Base-by-base conservation (phyloP, 2,797 vertebrate species). In the Stomatorhinus walkeri region DNA sequence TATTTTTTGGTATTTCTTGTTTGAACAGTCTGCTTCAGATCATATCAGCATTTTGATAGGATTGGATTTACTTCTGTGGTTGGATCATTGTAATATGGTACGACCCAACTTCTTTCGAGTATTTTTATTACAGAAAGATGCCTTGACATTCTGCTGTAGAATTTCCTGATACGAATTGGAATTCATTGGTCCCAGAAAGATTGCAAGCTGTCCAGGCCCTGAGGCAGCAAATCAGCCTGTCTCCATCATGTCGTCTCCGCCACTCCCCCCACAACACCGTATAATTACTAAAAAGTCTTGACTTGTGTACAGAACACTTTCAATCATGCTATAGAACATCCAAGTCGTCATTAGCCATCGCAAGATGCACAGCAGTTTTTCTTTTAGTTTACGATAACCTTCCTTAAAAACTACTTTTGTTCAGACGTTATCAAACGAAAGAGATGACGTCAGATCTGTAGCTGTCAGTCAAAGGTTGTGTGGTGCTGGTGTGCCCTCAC, bases 1-100 rank as follows among this genome's bases (percentile, higher is more conserved):
- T 19, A 79, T 79, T 79, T 81, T 81, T 81, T 81, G 76, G 76
- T 43, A 81, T 81, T 43, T 46, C 76, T 46, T 81, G 40, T 81
- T 81, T 81, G 76, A 81, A 81, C 36, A n/a, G 40, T n/a, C 76
- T 81, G 76, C 16, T 46, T 22, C 36, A 46, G 76, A 81, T 81
- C 76, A 81, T 43, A 81, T 22, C 76, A 81, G 76, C 76, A 81
- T 81, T 81, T 81, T 81, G 76, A 46, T 46, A 46, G 36, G 14
- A 81, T 40, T 46, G 76, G 76, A 81, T 81, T 81, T 81, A 46
- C 76, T 81, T 43, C 76, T 19, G 32, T 43, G 72, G 14, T n/a
- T 46, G 36, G 76, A 81, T 81, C 36, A 81, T 43, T 81, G 76
- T 81, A 81, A 46, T n/a, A 3, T 43, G 32, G 16, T 43, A 79